Evolutionary conservation across 2,797 vertebrate genomes (phyloP), one percentile per base, ranked within the genome.

Genomic region (Lophius americanus): DNA sequence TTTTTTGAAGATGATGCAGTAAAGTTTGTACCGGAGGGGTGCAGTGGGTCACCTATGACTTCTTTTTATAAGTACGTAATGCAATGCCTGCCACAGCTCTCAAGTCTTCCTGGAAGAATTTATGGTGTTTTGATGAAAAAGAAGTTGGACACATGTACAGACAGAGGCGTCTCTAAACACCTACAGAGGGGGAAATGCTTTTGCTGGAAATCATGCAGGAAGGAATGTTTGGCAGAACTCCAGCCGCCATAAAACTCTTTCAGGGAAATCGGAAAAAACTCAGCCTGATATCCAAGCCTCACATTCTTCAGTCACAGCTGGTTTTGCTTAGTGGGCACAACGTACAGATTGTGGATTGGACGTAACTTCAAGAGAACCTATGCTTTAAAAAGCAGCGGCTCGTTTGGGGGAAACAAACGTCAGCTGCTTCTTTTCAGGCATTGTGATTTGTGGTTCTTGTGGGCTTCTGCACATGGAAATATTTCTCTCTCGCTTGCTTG

Each of bases 231-330:
- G 81, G 82, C 78, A 81, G 65, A 74, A 73, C 73, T 62, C 10
- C 2, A 63, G 38, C 56, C 3, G 1, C 75, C 81, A 75, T 84
- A 64, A 82, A 84, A 79, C 41, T 72, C 75, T 85, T 81, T 89
- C 84, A 78, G 83, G 75, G 81, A 84, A 85, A 81, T 70, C 66
- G 13, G 43, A 23, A 76, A 51, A 51, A 42, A 11, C 42, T 52
- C 0, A 3, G 35, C 39, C 50, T 54, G 67, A 59, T 71, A 60
- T 73, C 78, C 84, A 84, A 76, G 72, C 70, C 83, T 60, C 72
- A 71, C 82, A 88, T 89, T 88, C 84, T 73, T 88, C n/a, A 4
- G 69, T 63, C 78, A 52, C 84, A 89, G 71, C 84, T 89, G 85
- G 81, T 86, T 86, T 70, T 76, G 52, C 72, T 89, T 84, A 86